Evolutionary conservation across 2,888 invertebrate species (phyloP).

Genomic region (Philhelius pedissequus): DNA sequence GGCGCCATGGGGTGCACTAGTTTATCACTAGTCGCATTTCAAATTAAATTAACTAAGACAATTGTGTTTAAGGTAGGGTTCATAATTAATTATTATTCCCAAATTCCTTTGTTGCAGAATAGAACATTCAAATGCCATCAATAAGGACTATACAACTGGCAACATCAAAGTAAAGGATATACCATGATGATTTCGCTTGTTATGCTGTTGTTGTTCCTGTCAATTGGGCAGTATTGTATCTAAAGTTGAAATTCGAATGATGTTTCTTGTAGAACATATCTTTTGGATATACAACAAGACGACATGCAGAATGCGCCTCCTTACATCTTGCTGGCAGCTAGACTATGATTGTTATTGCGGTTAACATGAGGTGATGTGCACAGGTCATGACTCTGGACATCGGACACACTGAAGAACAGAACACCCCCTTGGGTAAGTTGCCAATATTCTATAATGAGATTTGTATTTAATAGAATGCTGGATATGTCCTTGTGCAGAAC

Average conservation of each 20-base stretch:
- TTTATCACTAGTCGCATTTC: too few species aligned
- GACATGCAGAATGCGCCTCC: conserved; percentile 27
- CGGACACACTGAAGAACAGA: neutral
- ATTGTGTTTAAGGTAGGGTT: too few species aligned
- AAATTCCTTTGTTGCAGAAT: too few species aligned
- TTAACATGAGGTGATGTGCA: conserved; percentile 56
- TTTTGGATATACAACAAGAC: conserved; percentile 36
- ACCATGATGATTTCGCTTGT: conserved; percentile 38
- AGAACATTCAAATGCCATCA: too few species aligned
- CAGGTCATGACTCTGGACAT: conserved; percentile 44
- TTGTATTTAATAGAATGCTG: conserved; percentile 11
- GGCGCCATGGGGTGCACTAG: too few species aligned
- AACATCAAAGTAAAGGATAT: too few species aligned
- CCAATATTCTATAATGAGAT: conserved; percentile 40
- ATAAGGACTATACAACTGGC: too few species aligned
- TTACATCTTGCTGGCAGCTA: conserved; percentile 41
- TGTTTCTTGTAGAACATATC: conserved; percentile 4
- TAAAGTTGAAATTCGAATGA: conserved; percentile 27
- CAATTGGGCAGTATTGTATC: conserved; percentile 21
- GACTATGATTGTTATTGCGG: conserved; percentile 55
- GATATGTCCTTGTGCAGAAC: neutral
- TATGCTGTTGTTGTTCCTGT: conserved; percentile 10
- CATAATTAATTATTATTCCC: too few species aligned
- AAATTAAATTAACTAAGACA: too few species aligned
- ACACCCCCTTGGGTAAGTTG: conserved; percentile 43